These are phyloP conservation scores for Chromis chromis DNA, from an alignment of 2,797 vertebrate genomes.

Conservation along the genomic window DNA sequence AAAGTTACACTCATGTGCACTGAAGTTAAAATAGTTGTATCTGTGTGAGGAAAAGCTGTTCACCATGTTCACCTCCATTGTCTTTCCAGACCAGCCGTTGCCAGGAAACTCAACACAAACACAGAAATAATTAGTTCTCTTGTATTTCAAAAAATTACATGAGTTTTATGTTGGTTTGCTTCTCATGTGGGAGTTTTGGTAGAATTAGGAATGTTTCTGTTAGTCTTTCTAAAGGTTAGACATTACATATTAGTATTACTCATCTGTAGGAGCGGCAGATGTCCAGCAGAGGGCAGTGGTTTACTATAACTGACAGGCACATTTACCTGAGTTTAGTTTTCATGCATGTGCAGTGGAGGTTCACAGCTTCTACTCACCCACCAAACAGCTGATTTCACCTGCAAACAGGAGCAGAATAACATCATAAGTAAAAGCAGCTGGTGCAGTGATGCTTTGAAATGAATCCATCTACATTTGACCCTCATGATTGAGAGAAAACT, in stretches of 20 bases:
- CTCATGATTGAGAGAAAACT: no score
- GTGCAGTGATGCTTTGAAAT: neutral
- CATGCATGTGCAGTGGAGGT: neutral
- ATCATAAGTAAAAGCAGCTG: no score
- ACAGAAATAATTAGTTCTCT: neutral
- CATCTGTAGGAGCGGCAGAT: neutral
- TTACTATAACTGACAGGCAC: conserved; percentile 15
- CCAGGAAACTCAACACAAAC: conserved; percentile 47
- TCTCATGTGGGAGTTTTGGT: neutral
- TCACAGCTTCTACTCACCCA: neutral
- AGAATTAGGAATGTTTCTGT: rapidly evolving
- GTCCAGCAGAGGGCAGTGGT: conserved; percentile 66
- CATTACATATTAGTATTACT: neutral
- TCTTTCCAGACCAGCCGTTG: conserved; percentile 43
- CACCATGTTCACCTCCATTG: conserved; percentile 52
- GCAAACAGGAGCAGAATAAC: neutral
- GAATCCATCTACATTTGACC: no score
- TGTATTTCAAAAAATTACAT: neutral
- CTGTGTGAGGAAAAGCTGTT: neutral
- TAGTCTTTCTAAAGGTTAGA: no score
- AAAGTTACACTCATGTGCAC: neutral
- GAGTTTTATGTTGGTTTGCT: neutral
- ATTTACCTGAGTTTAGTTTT: neutral
- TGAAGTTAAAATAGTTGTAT: neutral
- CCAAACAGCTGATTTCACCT: neutral